Percentiles rank a stretch among this genome's conserved stretches.
Conservation (phyloP, 2,888 invertebrate genomes). For the Epinotia brunnichana region DNA sequence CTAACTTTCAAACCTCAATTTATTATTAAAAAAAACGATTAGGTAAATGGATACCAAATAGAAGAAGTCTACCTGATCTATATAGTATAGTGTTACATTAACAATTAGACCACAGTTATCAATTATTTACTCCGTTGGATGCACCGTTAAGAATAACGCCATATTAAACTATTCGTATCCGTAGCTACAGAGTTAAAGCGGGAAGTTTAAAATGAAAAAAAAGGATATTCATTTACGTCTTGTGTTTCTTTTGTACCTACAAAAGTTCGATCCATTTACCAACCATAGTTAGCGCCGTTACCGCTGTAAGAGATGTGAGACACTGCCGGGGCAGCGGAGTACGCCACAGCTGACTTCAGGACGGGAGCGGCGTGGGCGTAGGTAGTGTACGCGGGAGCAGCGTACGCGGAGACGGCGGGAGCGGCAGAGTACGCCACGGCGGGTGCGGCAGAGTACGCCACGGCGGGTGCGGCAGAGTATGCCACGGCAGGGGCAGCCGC, state of each 20-base stretch:
- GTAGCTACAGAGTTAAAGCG: neutral
- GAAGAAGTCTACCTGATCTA: too few relatives aligned
- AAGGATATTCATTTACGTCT: neutral
- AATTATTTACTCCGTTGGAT: too few relatives aligned
- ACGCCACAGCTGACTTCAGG: constrained; percentile 75
- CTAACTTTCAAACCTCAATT: too few relatives aligned
- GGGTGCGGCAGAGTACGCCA: constrained; percentile 48
- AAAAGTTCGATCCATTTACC: constrained; percentile 75
- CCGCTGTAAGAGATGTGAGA: constrained; percentile 86
- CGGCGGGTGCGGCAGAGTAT: constrained; percentile 39
- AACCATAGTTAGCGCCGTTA: constrained; percentile 86
- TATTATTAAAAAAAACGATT: too few relatives aligned
- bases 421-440: constrained; percentile 55
- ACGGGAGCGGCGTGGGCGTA: constrained; percentile 68
- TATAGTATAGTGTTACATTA: too few relatives aligned
- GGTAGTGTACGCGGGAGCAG: constrained; percentile 55
- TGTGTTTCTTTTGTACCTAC: constrained; percentile 13
- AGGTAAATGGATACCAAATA: too few relatives aligned
- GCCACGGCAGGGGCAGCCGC: constrained; percentile 39
- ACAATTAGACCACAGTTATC: too few relatives aligned
- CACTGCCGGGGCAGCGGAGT: constrained; percentile 85
- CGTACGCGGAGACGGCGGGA: constrained; percentile 53
- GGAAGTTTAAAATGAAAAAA: neutral
- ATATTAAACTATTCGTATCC: too few relatives aligned
- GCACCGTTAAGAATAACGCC: too few relatives aligned